Evolutionary conservation across 2,888 invertebrate species (phyloP), one percentile per base, ranked within the genome.

Genomic region (Drosophila pseudotalamancana): DNA sequence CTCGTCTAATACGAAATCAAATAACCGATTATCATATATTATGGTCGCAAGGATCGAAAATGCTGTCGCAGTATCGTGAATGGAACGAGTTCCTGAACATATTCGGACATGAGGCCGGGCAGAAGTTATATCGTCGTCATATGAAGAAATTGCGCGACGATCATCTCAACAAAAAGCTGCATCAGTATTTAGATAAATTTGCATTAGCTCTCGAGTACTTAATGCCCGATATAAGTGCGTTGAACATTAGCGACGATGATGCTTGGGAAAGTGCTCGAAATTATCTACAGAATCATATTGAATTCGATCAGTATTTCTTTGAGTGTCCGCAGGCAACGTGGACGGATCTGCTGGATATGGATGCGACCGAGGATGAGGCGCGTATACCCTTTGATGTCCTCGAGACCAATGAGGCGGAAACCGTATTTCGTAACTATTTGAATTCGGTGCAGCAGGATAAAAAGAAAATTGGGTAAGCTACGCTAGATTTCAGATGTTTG

Each of bases 351-450:
- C 92, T 94, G 42, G 94, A 95, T 72, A 94, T 91, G 90, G 94
- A 93, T 90, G 93, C 92, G 80, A 90, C 91, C 27, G 92, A 92
- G 70, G 93, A 93, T 72, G 96, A 96, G 88, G 93, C 94, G 21
- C 94, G 98, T 88, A 97, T 99, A 89, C 98, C 98, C 0, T 97
- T 96, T 90, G 98, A 98, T 91, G 95, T 98, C 60, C 92, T 99
- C 60, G 97, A 97, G 88, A 96, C 97, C 0, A 94, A 95, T 50
- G 98, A 98, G 90, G 98, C 98, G 0, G 98, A 98, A 89, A 95
- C 95, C 4, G 96, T 97, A 14, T 99, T 97, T 92, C 96, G 97
- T 89, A 97, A 97, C 83, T 97, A 96, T 91, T 94, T 98, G 54
- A 97, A 97, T 89, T 96, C 96, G 59, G 93, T 99, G 60, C 97